Conservation (phyloP, 2,113 vertebrate species). For the Heterocephalus glaber region DNA sequence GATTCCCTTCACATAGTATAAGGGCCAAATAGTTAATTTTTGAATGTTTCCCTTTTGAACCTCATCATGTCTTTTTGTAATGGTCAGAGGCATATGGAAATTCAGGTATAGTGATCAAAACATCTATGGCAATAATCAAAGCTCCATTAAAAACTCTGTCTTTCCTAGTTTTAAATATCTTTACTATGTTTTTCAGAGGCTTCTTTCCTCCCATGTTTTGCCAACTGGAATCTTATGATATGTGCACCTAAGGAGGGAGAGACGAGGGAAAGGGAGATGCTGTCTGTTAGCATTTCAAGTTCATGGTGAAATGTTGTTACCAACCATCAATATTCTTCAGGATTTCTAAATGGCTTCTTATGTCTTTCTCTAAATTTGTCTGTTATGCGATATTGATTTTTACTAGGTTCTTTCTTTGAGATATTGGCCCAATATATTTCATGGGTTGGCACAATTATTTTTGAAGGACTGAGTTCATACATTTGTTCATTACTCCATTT, state of each 20-base stretch:
- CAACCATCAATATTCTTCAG: neutral
- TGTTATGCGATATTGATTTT: neutral
- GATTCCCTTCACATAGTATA: neutral
- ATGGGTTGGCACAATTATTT: neutral
- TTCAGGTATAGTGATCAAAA: neutral
- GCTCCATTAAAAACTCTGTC: neutral
- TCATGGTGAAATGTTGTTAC: neutral
- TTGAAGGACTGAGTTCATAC: neutral
- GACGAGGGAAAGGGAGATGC: neutral
- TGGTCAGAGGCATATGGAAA: neutral
- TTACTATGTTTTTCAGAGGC: neutral
- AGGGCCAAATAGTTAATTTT: neutral
- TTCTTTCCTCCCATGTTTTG: neutral
- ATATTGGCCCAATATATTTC: neutral
- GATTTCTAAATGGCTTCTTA: neutral
- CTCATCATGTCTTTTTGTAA: neutral
- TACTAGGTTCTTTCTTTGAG: neutral
- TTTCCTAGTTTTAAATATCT: neutral
- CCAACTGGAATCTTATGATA: neutral
- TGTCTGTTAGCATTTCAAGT: neutral
- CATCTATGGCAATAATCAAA: neutral
- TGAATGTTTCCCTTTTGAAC: neutral
- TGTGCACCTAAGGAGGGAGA: neutral
- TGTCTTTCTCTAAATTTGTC: neutral
- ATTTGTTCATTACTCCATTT: neutral